Percentiles rank a stretch among this genome's conserved stretches.
These are phyloP conservation scores for Spheniscus mendiculus DNA, from an alignment of 2,113 vertebrate species.

Conservation along the genomic window DNA sequence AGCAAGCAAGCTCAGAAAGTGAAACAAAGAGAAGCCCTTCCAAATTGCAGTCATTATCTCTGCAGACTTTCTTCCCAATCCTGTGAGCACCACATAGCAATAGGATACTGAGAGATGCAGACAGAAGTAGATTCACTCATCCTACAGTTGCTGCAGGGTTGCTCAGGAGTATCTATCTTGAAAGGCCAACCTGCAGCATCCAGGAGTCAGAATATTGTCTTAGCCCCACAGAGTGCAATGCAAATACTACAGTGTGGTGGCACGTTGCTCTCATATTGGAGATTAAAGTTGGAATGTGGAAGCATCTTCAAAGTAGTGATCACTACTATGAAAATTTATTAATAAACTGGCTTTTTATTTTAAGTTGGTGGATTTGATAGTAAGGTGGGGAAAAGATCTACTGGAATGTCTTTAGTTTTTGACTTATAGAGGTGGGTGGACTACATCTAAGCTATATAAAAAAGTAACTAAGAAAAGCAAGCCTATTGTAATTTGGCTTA, in stretches of 20 bases:
- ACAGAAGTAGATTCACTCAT: not conserved
- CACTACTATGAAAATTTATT: not conserved
- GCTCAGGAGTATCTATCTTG: not conserved
- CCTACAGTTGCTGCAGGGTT: not conserved
- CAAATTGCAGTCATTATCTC: conserved; percentile 57
- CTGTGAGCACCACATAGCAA: not conserved
- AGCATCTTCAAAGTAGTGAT: not conserved
- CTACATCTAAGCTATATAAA: not conserved
- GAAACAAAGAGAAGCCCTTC: conserved; percentile 43
- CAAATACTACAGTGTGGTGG: not conserved
- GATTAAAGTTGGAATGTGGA: not conserved
- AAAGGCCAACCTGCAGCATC: not conserved
- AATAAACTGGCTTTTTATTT: not conserved
- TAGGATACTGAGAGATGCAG: not conserved
- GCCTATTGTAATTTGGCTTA: not conserved
- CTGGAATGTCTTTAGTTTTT: not conserved
- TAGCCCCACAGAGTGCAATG: not conserved
- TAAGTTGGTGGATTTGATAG: not conserved
- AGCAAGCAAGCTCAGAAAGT: conserved; percentile 26
- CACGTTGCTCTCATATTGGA: not conserved
- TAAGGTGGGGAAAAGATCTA: not conserved
- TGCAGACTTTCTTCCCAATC: conserved; percentile 19
- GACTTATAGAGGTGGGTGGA: not conserved
- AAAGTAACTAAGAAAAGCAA: not conserved
- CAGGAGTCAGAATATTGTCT: not conserved